Base-by-base conservation (phyloP, 1,140 invertebrate species). In the Tetranychus urticae region DNA sequence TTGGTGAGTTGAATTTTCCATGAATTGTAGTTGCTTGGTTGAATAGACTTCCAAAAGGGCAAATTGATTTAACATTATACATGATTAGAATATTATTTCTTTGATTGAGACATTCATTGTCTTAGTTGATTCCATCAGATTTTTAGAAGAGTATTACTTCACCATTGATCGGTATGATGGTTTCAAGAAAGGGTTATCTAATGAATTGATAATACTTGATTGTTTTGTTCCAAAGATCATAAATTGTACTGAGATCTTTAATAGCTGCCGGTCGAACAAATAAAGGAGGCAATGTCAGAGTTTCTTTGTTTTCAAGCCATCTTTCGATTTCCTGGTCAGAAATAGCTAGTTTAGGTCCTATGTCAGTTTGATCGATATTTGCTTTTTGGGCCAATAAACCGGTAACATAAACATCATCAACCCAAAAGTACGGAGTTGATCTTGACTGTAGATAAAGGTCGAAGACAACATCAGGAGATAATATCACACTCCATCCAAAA, bases 351-450 rank as follows among this genome's bases (percentile, higher is more conserved):
- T 66, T 64, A 52, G 60, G 45, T 12, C 58, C 76, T 23, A 87
- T 69, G 50, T 81, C 76, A 45, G 75, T 72, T 42, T 84, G 71
- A 59, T 74, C 71, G 45, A 86, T 75, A 47, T 75, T 72, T 37
- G 79, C 67, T 58, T 76, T 70, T 50, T 79, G 70, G 4, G 81
- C 75, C 56, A 88, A 72, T 59, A 85, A 77, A 10, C 86, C 86
- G 14, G 85, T 87, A 0, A 89, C 68, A 70, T 79, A 81, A 6
- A 85, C 79, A 71, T 89, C 86, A 70, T 89, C 86, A 61, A 88
- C 86, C 85, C 85, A 88, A 72, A 88, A 87, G 65, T 81, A 83
- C 23, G 75, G 69, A 34, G 71, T 65, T 33, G 61, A 58, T 55
- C 59, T 54, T 48, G 68, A 66, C 36, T 63, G 42, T 3, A 62